Evolutionary conservation across 2,113 vertebrate species (phyloP).

Genomic region (Garra rufa): DNA sequence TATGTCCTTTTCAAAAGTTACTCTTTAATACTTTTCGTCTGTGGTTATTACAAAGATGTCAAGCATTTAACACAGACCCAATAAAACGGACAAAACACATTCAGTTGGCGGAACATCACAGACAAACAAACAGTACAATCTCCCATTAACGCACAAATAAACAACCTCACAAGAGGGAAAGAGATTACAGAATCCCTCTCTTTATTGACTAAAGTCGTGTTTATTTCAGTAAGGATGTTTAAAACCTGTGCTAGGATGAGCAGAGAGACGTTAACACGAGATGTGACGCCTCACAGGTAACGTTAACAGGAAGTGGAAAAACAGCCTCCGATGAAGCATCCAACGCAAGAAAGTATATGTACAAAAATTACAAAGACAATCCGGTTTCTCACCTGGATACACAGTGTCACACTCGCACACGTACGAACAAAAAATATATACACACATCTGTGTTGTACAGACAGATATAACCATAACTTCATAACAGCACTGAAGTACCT

Average conservation of each 20-base stretch:
- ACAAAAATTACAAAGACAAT: constrained; percentile 67
- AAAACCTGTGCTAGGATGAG: not conserved
- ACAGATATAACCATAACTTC: constrained; percentile 72
- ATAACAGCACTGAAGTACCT: constrained; percentile 76
- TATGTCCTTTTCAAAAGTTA: constrained; percentile 55
- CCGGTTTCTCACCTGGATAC: constrained; percentile 50
- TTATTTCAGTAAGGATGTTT: constrained; percentile 1
- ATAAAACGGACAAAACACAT: constrained; percentile 51
- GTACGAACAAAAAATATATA: constrained; percentile 43
- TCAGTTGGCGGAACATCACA: constrained; percentile 39
- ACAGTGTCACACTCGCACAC: constrained; percentile 50
- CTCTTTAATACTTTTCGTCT: constrained; percentile 69
- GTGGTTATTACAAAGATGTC: constrained; percentile 67
- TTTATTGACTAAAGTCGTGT: not conserved
- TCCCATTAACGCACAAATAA: not conserved
- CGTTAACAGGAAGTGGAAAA: not conserved
- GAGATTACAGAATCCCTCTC: not conserved
- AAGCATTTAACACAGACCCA: constrained; percentile 63
- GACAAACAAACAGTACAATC: constrained; percentile 18
- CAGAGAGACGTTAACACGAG: not conserved
- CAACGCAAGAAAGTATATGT: constrained; percentile 61
- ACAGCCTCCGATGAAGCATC: constrained; percentile 20
- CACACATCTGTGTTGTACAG: constrained; percentile 64
- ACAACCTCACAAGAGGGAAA: not conserved
- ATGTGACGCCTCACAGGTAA: not conserved